Percentiles rank a stretch among this genome's conserved stretches.
phyloP scores from a whole-genome alignment of 2,797 vertebrate genomes.

The Hippocampus kuda region DNA sequence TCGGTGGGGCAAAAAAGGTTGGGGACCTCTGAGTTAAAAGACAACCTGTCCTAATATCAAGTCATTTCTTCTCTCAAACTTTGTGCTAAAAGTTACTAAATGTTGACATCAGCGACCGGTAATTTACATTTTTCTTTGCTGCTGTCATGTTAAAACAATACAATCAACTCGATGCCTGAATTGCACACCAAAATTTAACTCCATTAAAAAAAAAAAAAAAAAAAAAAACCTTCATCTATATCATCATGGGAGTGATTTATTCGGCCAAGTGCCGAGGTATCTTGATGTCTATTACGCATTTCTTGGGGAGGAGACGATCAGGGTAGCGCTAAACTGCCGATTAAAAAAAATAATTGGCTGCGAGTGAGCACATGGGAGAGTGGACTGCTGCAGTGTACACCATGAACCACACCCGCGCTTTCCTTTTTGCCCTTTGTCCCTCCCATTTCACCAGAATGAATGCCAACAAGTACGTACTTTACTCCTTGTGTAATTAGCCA shows the following conservation, averaged over 20 bases:
- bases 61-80: not conserved
- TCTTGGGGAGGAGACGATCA: no score
- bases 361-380: no score
- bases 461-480: not conserved
- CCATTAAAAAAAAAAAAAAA: no score
- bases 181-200: no score
- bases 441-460: not conserved
- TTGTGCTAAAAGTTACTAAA: not conserved
- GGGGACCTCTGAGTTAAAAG: not conserved
- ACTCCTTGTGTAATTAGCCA: constrained; percentile 6
- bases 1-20: no score
- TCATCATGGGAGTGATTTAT: no score
- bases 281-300: no score
- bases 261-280: no score
- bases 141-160: no score
- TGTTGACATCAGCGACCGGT: not conserved
- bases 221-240: no score
- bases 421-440: not conserved
- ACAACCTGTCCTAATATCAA: not conserved
- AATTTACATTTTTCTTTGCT: not conserved
- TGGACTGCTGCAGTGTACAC: not conserved
- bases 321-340: not conserved
- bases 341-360: not conserved
- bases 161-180: not conserved
- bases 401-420: not conserved